Base-by-base conservation (phyloP, 2,888 invertebrate species). In the Theretra japonica region DNA sequence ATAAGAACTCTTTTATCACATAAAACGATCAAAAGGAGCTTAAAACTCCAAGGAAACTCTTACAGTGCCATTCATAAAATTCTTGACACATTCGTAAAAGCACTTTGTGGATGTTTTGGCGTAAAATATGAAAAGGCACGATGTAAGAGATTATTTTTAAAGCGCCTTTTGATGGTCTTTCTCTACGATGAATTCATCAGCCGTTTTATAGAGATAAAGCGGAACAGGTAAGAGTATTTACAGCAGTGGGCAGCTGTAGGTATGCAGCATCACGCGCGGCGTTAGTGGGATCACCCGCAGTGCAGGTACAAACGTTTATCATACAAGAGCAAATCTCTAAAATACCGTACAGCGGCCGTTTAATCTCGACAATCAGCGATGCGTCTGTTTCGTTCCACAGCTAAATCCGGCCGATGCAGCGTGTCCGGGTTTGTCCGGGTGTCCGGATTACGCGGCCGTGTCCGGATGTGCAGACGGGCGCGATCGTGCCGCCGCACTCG, bases 321-420 rank as follows among this genome's bases (percentile, higher is more conserved):
- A 77, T 83, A 82, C 65, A 81, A 70, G 77, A 75, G 77, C 82
- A 87, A 86, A 88, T 86, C 87, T 83, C 83, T 86, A 80, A 84
- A 87, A 86, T 83, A 80, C 75, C 72, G 75, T 77, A 82, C 79
- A 80, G 78, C 77, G 75, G 77, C 75, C 82, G 81, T 84, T 90
- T 92, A 92, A 92, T 92, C 92, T 92, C 88, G 85, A 91, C 90
- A 89, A 91, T 92, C 89, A 89, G 80, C 85, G 79, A 84, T 85
- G 80, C 82, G 84, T 87, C 86, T 90, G 88, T 92, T 93, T 92
- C 87, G 88, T 88, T 89, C 77, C 87, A 81, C 89, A 90, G 90
- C 79, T 89, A 89, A 90, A 89, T 85, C 90, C 87, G 81, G 78
- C 75, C 79, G 81, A 76, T 75, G 80, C 79, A 77, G 75, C 73